Conservation (phyloP, 1,140 invertebrate species). For the Cepaea nemoralis region DNA sequence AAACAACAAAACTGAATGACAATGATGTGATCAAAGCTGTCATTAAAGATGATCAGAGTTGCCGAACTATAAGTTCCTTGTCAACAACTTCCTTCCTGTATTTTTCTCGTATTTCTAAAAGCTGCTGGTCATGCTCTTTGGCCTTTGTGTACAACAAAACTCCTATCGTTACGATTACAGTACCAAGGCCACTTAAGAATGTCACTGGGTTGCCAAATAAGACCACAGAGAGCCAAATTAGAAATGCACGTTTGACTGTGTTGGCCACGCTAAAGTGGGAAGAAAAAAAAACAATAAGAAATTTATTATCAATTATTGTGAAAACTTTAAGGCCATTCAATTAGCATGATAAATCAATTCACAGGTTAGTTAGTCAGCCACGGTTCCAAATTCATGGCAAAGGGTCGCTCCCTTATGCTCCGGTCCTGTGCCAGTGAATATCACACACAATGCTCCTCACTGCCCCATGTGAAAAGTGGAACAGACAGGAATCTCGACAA, state of each 20-base stretch:
- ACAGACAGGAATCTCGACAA: no score
- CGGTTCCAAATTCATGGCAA: no score
- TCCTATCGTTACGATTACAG: conserved; percentile 81
- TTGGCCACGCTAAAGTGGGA: conserved; percentile 85
- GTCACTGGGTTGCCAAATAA: conserved; percentile 87
- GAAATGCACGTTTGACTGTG: conserved; percentile 85
- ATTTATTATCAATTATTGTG: no score
- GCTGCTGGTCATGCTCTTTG: conserved; percentile 63
- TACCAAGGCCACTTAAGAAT: conserved; percentile 82
- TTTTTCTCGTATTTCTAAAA: conserved; percentile 22
- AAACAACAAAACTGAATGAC: no score
- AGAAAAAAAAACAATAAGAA: neutral
- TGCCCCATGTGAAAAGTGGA: no score
- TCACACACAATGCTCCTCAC: no score
- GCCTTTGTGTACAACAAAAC: conserved; percentile 83
- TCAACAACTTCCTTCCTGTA: conserved; percentile 32
- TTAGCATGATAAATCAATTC: no score
- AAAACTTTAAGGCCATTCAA: no score
- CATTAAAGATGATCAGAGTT: neutral
- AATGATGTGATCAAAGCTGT: neutral
- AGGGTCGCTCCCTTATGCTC: no score
- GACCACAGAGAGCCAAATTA: conserved; percentile 87
- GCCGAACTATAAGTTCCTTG: conserved; percentile 25
- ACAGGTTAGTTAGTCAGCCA: no score
- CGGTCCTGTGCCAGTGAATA: no score